Conservation (phyloP, 1,140 invertebrate genomes). For the Lepidostoma basale region DNA sequence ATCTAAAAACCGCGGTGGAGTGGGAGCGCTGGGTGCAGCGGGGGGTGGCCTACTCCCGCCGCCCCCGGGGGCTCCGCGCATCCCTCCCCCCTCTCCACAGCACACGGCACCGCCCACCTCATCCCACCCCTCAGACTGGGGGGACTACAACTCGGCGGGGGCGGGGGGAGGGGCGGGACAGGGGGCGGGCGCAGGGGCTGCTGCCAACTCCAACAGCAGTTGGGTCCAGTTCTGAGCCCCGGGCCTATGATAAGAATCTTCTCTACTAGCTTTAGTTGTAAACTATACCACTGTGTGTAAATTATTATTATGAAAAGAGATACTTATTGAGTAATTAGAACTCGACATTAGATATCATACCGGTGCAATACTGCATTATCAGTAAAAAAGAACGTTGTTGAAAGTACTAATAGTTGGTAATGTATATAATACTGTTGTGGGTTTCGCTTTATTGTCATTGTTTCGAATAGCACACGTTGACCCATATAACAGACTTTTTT, state of each 20-base stretch:
- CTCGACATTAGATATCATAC: slow-evolving; percentile 1
- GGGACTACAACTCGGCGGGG: slow-evolving; percentile 78
- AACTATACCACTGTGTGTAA: slow-evolving; percentile 4
- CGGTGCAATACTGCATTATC: slow-evolving; percentile 8
- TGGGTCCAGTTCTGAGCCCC: slow-evolving; percentile 76
- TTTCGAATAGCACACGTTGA: neutral
- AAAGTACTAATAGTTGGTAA: no score
- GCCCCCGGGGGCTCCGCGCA: slow-evolving; percentile 77
- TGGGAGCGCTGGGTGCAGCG: slow-evolving; percentile 52
- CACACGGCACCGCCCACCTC: slow-evolving; percentile 65
- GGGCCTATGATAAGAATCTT: slow-evolving; percentile 5
- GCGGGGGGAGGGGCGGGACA: slow-evolving; percentile 48
- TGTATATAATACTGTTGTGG: slow-evolving; percentile 13
- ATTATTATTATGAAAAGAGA: no score
- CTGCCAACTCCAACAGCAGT: slow-evolving; percentile 64
- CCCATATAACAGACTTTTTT: no score
- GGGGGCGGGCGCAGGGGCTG: slow-evolving; percentile 48
- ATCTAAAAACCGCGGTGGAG: slow-evolving; percentile 59
- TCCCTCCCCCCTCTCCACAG: slow-evolving; percentile 73
- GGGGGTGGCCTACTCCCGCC: slow-evolving; percentile 78
- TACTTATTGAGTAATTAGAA: slow-evolving; percentile 14
- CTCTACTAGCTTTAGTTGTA: slow-evolving; percentile 26
- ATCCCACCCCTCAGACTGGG: slow-evolving; percentile 70
- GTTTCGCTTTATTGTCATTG: neutral
- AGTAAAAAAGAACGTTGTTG: no score